These are phyloP conservation scores for Chamaetylas fuelleborni DNA, from an alignment of 2,113 vertebrate species.

Conservation along the genomic window DNA sequence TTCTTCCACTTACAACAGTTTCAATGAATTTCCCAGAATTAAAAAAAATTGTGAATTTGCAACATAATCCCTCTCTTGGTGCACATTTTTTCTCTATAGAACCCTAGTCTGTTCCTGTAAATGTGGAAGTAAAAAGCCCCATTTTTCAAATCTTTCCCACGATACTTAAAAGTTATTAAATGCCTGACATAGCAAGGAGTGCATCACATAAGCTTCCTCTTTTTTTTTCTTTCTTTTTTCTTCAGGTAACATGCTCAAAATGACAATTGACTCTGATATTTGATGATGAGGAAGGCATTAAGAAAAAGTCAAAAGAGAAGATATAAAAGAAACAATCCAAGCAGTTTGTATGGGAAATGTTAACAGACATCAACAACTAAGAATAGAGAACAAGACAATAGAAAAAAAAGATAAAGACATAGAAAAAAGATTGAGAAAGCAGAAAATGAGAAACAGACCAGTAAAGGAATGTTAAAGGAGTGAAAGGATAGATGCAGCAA, in stretches of 20 bases:
- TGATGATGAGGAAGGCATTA: not conserved
- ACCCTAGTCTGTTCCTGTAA: not conserved
- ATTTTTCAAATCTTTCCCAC: not conserved
- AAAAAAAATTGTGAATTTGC: not conserved
- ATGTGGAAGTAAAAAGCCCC: not conserved
- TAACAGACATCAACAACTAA: not conserved
- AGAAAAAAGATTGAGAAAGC: not conserved
- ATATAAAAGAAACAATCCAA: not conserved
- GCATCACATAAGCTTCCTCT: not conserved
- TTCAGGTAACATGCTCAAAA: not conserved
- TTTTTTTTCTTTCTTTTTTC: accelerated
- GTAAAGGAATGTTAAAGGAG: not conserved
- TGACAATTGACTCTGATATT: not conserved
- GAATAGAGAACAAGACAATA: not conserved
- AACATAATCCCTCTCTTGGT: not conserved
- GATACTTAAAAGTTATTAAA: not conserved
- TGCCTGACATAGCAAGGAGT: not conserved
- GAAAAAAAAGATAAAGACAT: not conserved
- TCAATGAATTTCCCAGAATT: not conserved
- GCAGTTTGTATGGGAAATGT: accelerated
- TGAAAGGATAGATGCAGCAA: not conserved
- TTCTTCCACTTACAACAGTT: not conserved
- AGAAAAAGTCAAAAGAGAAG: not conserved
- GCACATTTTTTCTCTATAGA: not conserved
- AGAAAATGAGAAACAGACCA: not conserved